Evolutionary conservation across 2,888 invertebrate genomes (phyloP), one percentile per base, ranked within the genome.

Genomic region (Thecophora atra): DNA sequence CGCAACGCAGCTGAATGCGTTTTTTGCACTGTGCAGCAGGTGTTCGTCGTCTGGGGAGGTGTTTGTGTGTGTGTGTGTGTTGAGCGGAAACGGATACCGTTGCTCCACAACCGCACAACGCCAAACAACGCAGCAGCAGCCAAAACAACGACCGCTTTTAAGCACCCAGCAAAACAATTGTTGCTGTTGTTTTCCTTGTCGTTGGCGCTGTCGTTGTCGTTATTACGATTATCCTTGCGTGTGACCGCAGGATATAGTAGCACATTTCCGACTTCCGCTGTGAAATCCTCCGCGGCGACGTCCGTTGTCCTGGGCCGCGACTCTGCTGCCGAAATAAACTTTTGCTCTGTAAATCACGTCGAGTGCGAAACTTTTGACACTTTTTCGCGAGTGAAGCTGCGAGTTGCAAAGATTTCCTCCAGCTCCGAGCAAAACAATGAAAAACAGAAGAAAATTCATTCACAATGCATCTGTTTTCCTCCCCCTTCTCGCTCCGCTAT

Each of bases 361-460:
- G 79, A 81, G 81, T 79, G 80, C 77, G 79, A 82, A 81, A 81
- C 79, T 81, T 81, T 79, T 81, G 81, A 82, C 82, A 81, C 79
- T 81, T 79, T 78, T 74, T 62, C 70, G 62, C 70, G 70, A 70
- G 44, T 60, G 51, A 60, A 44, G 62, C 70, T 42, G 62, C 70
- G 51, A 58, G 60, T 70, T 70, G 63, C 24, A 13, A 52, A 62
- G 70, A 70, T 70, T 70, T 63, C 17, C 47, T 2, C 47, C 17
- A 30, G 28, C 28, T 30, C 5, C 3, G 19, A 26, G 69, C 17
- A 37, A 56, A n/a, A 52, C 6, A 7, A 37, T 8, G 11, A 37
- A 37, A 6, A 37, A 37, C 37, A 47, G 13, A 4, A n/a, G 17
- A 47, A 37, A 1, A 2, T 8, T 37, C n/a, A 37, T 2, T 1